phyloP scores from a whole-genome alignment of 2,113 vertebrate genomes.

The Sus scrofa region DNA sequence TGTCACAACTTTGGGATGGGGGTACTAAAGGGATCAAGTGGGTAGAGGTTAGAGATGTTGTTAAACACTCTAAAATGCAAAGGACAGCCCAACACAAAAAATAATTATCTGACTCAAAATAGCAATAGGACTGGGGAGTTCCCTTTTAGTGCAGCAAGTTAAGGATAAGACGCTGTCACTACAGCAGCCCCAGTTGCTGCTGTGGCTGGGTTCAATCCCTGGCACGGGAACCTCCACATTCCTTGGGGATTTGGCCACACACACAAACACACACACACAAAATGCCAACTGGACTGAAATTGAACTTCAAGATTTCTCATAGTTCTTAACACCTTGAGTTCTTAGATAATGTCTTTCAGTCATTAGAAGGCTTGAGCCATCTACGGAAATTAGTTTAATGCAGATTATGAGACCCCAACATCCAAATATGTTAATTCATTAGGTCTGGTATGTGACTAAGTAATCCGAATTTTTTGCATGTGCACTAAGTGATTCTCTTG shows the following conservation, averaged over 20 bases:
- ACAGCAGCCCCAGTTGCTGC: too few relatives aligned
- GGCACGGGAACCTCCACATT: too few relatives aligned
- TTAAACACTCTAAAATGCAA: background rate
- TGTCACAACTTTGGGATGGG: background rate
- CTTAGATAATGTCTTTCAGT: background rate
- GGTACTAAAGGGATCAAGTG: background rate
- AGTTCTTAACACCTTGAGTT: background rate
- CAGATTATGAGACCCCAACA: background rate
- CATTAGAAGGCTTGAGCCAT: background rate
- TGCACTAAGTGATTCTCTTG: background rate
- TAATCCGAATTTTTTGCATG: background rate
- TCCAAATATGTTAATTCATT: background rate
- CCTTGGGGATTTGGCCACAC: too few relatives aligned
- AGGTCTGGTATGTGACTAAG: background rate
- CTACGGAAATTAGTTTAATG: constrained; percentile 1
- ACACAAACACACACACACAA: background rate
- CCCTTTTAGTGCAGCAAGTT: too few relatives aligned
- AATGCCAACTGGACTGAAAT: background rate
- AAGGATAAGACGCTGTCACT: too few relatives aligned
- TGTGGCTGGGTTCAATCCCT: too few relatives aligned
- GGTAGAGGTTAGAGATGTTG: background rate
- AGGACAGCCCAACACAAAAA: background rate
- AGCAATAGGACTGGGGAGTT: background rate
- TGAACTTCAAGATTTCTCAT: background rate
- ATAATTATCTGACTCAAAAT: background rate